Evolutionary conservation across 1,140 invertebrate species (phyloP).

Genomic region (Aphaenogaster ashmeadi): DNA sequence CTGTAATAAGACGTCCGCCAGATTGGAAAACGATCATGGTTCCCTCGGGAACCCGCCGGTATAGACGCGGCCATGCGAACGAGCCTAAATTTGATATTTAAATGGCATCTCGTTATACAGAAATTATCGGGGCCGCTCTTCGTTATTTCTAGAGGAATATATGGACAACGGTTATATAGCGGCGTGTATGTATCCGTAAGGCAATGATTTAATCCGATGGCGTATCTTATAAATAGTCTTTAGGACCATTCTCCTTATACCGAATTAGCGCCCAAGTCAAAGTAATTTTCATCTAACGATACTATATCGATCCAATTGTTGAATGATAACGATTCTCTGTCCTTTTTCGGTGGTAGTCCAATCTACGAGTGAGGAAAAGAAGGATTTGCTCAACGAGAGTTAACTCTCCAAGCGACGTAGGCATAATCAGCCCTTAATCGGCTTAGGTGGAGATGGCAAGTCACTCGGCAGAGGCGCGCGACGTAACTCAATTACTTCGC

Average conservation of each 20-base stretch:
- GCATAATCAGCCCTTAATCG: background rate
- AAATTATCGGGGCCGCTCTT: conserved; percentile 43
- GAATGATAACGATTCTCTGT: background rate
- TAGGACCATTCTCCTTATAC: background rate
- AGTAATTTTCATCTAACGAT: background rate
- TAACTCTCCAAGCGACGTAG: background rate
- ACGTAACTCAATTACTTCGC: conserved; percentile 16
- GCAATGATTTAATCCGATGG: conserved; percentile 26
- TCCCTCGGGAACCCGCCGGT: conserved; percentile 43
- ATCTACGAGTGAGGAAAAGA: background rate
- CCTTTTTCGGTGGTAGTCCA: background rate
- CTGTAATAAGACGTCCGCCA: conserved; percentile 76
- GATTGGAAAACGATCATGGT: conserved; percentile 77
- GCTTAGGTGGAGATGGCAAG: background rate
- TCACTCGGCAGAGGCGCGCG: background rate
- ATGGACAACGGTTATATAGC: background rate
- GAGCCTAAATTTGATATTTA: conserved; percentile 65
- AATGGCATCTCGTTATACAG: conserved; percentile 68
- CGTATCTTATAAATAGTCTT: background rate
- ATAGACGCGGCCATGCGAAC: background rate
- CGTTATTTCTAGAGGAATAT: conserved; percentile 19
- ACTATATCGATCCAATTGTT: background rate
- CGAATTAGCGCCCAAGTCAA: conserved; percentile 17
- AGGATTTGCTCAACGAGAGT: background rate
- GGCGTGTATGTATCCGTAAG: background rate